Evolutionary conservation across 2,113 vertebrate species (phyloP).

Genomic region (Onychorhynchus coronatus): DNA sequence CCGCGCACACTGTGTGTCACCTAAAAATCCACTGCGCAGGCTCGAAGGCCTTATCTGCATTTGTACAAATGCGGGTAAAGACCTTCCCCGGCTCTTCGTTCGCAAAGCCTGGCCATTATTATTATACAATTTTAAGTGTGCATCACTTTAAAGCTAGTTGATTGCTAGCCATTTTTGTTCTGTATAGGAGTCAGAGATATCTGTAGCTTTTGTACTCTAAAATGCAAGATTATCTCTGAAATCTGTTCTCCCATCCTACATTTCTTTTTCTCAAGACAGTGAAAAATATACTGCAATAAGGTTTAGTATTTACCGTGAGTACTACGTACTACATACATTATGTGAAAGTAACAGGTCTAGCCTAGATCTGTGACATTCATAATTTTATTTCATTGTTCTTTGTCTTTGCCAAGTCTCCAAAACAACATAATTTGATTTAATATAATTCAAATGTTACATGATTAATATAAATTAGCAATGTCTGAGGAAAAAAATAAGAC

Average conservation of each 20-base stretch:
- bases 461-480: neutral
- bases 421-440: slow-evolving; percentile 25
- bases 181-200: neutral
- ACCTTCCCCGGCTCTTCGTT: too few species aligned
- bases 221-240: neutral
- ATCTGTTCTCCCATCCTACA: neutral
- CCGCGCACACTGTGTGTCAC: too few species aligned
- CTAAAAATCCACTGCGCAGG: too few species aligned
- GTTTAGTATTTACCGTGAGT: neutral
- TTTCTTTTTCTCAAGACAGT: neutral
- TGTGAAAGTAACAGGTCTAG: neutral
- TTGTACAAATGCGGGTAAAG: too few species aligned
- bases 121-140: neutral
- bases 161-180: neutral
- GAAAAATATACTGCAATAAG: neutral
- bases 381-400: neutral
- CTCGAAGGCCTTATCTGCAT: too few species aligned
- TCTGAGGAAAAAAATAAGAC: neutral
- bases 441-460: neutral
- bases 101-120: too few species aligned
- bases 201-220: neutral
- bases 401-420: neutral
- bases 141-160: neutral
- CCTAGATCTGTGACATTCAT: neutral
- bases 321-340: accelerated